These are phyloP conservation scores for Myrmophylax atrothorax DNA, from an alignment of 2,113 vertebrate genomes.

Conservation along the genomic window DNA sequence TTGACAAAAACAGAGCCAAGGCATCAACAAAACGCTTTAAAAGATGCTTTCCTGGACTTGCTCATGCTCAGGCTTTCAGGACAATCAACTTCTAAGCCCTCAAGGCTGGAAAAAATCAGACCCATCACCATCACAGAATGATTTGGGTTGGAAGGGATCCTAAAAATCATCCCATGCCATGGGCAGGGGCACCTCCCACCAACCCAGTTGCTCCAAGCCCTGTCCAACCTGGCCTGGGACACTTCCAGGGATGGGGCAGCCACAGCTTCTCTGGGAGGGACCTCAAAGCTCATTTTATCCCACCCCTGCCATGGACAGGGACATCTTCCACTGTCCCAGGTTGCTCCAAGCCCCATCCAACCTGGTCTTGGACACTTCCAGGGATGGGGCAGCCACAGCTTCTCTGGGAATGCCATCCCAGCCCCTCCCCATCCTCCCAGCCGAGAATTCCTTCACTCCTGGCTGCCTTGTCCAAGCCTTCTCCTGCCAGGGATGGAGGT, in stretches of 20 bases:
- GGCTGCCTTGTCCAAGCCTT: background rate
- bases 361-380: too few relatives aligned
- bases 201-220: rapidly evolving
- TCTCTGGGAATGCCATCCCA: too few relatives aligned
- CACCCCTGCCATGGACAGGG: too few relatives aligned
- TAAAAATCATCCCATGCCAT: background rate
- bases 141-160: background rate
- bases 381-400: too few relatives aligned
- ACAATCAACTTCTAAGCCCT: background rate
- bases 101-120: background rate
- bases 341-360: too few relatives aligned
- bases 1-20: background rate
- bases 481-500: background rate
- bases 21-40: background rate
- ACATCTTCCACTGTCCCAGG: too few relatives aligned
- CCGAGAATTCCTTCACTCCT: too few relatives aligned
- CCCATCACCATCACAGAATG: too few relatives aligned
- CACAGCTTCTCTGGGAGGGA: background rate
- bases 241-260: background rate
- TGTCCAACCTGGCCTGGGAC: rapidly evolving
- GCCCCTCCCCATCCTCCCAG: too few relatives aligned
- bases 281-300: too few relatives aligned
- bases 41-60: background rate
- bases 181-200: background rate
- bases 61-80: background rate